Percentiles rank a stretch among this genome's conserved stretches.
Conservation (phyloP, 2,113 vertebrate species). For the Ciconia maguari region DNA sequence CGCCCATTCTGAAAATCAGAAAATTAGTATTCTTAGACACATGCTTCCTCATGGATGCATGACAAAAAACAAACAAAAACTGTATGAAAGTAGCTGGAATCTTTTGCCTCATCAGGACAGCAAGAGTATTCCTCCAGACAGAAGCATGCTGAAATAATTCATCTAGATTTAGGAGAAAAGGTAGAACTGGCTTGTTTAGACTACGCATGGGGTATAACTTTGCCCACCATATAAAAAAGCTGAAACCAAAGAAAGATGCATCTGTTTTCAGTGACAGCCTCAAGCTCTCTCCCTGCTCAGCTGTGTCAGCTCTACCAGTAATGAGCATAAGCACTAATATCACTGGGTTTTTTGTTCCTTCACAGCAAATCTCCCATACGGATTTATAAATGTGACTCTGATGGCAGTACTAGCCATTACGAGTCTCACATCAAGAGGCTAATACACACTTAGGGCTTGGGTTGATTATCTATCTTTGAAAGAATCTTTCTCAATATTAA, state of each 20-base stretch:
- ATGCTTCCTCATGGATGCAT: not conserved
- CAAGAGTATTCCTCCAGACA: not conserved
- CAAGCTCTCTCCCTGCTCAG: not conserved
- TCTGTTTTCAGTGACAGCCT: not conserved
- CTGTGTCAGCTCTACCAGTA: slow-evolving; percentile 2
- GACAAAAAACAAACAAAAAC: not conserved
- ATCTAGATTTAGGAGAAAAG: not conserved
- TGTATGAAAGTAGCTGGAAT: not conserved
- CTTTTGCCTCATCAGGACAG: not conserved
- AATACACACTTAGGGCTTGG: not conserved
- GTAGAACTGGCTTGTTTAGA: not conserved
- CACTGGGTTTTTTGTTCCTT: slow-evolving; percentile 19
- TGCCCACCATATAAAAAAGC: not conserved
- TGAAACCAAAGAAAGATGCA: not conserved
- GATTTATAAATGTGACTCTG: not conserved
- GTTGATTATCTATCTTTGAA: slow-evolving; percentile 9
- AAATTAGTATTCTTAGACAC: not conserved
- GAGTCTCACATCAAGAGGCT: not conserved
- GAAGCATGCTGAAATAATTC: not conserved
- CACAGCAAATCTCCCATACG: not conserved
- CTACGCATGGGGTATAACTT: not conserved
- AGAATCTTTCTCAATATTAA: slow-evolving; percentile 25
- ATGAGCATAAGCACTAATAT: not conserved
- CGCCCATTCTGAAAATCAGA: not conserved
- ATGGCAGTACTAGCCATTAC: not conserved